These are phyloP conservation scores for Thrips palmi DNA, from an alignment of 1,140 invertebrate species.

Conservation along the genomic window DNA sequence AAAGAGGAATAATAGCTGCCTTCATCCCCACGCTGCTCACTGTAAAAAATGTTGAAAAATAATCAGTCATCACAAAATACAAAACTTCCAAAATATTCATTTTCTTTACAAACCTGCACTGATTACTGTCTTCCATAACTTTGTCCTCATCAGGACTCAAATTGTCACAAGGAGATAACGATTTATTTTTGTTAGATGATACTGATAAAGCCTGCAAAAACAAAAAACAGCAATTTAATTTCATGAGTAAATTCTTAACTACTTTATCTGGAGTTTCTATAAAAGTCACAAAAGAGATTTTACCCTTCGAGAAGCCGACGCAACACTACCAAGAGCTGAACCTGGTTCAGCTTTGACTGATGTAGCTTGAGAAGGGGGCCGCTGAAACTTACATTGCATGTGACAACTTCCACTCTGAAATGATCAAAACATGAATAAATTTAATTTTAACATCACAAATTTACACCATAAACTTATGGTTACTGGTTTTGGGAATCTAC, in stretches of 20 bases:
- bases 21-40: conserved; percentile 20
- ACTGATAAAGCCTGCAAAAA: conserved; percentile 26
- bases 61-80: not conserved
- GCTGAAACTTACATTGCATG: conserved; percentile 11
- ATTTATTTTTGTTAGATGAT: conserved; percentile 31
- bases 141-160: not conserved
- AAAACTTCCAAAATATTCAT: not conserved
- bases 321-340: conserved; percentile 28
- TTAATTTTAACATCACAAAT: too few species aligned
- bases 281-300: not conserved
- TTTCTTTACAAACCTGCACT: too few species aligned
- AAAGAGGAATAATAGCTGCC: conserved; percentile 26
- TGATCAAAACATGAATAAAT: too few species aligned
- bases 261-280: conserved; percentile 2
- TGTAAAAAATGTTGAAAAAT: conserved; percentile 2
- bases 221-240: conserved; percentile 9
- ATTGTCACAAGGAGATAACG: not conserved
- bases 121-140: too few species aligned
- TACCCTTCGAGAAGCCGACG: conserved; percentile 20
- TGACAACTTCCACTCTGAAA: too few species aligned
- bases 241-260: conserved; percentile 18
- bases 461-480: too few species aligned
- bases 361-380: conserved; percentile 33
- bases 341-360: conserved; percentile 42
- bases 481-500: too few species aligned